phyloP scores from a whole-genome alignment of 2,888 invertebrate genomes.

The Eugnorisma glareosa region DNA sequence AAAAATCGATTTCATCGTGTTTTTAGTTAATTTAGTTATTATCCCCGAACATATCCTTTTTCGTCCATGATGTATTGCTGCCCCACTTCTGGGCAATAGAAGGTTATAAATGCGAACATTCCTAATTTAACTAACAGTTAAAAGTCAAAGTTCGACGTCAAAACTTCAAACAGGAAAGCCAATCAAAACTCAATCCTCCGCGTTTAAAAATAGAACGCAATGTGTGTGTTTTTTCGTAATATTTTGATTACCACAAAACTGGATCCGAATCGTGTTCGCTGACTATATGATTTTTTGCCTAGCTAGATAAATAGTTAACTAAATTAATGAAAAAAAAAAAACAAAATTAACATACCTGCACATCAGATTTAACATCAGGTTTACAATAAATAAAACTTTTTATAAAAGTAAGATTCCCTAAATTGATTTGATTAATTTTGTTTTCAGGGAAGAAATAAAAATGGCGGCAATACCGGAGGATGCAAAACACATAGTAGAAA shows the following conservation, averaged over 20 bases:
- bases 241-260: not conserved
- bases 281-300: not conserved
- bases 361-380: not conserved
- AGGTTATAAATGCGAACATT: not conserved
- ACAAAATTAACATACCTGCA: not conserved
- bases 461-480: slow-evolving; percentile 66
- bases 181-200: not conserved
- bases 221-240: not conserved
- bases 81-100: no score
- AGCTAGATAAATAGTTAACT: not conserved
- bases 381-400: not conserved
- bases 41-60: no score
- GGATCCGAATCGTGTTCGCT: not conserved
- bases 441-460: slow-evolving; percentile 17
- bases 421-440: not conserved
- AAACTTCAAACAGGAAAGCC: slow-evolving; percentile 5
- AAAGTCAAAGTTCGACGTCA: slow-evolving; percentile 2
- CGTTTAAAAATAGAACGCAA: slow-evolving; percentile 12
- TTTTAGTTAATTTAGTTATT: no score
- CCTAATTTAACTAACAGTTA: not conserved
- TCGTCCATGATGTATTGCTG: no score
- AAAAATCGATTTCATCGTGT: no score
- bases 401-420: not conserved
- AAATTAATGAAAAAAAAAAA: not conserved
- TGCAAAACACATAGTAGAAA: slow-evolving; percentile 69